Evolutionary conservation across 2,888 invertebrate species (phyloP).

Genomic region (Diogma glabrata): DNA sequence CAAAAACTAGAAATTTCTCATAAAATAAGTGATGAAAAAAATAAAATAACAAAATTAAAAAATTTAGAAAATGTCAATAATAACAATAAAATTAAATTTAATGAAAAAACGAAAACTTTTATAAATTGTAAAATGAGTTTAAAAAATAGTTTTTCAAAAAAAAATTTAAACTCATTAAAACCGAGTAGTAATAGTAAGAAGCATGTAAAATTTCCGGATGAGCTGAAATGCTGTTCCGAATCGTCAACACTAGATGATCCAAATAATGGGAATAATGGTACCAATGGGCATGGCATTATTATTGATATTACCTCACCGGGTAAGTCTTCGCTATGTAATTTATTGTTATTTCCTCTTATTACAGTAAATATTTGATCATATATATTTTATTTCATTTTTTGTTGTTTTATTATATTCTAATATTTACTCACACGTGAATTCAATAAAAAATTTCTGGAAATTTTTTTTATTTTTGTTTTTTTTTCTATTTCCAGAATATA

Average conservation of each 20-base stretch:
- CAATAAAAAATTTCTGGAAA: too few species aligned
- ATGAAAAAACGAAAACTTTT: conserved; percentile 6
- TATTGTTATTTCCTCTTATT: too few species aligned
- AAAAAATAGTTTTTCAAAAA: conserved; percentile 3
- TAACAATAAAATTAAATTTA: neutral
- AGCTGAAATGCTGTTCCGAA: conserved; percentile 32
- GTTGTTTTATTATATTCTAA: too few species aligned
- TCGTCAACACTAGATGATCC: neutral
- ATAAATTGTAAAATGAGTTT: conserved; percentile 4
- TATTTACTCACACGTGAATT: too few species aligned
- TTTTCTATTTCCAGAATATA: too few species aligned
- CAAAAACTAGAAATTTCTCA: neutral
- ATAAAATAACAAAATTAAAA: neutral
- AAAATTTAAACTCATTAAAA: neutral
- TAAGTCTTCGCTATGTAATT: too few species aligned
- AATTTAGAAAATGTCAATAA: neutral
- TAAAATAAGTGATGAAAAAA: neutral
- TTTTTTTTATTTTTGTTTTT: too few species aligned
- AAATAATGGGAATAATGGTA: too few species aligned
- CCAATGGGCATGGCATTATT: too few species aligned
- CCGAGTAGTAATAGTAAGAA: conserved; percentile 37
- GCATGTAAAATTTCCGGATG: conserved; percentile 59
- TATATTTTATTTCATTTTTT: too few species aligned
- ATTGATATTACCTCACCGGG: too few species aligned
- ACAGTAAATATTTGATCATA: too few species aligned